Conservation (phyloP, 2,113 vertebrate species). For the Euleptes europaea region DNA sequence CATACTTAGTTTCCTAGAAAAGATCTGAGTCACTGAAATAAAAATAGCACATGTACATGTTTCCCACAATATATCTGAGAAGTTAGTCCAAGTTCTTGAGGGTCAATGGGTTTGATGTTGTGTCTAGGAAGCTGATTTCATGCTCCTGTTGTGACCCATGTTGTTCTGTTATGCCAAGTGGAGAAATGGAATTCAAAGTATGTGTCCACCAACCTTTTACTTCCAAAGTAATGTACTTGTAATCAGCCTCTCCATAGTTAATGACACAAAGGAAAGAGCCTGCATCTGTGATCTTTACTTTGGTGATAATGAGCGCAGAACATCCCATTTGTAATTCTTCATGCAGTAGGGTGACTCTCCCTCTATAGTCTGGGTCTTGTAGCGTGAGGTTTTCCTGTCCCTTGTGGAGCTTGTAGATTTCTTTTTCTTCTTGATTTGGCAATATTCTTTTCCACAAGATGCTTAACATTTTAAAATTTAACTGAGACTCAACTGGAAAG, state of each 20-base stretch:
- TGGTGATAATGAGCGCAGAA: constrained; percentile 76
- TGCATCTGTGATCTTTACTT: constrained; percentile 75
- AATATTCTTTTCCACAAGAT: constrained; percentile 76
- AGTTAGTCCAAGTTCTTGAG: background rate
- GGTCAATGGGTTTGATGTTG: background rate
- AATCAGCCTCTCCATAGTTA: constrained; percentile 73
- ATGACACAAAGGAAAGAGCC: constrained; percentile 84
- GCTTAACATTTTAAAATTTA: constrained; percentile 55
- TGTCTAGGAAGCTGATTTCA: no score
- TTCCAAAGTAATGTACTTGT: constrained; percentile 79
- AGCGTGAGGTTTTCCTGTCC: constrained; percentile 37
- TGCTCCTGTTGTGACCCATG: no score
- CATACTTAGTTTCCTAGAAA: background rate
- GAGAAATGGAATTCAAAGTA: background rate
- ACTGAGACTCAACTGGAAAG: constrained; percentile 66
- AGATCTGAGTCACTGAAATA: background rate
- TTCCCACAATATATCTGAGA: background rate
- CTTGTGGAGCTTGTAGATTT: constrained; percentile 66
- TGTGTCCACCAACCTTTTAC: constrained; percentile 79
- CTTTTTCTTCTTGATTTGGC: constrained; percentile 13
- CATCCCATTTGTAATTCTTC: constrained; percentile 71
- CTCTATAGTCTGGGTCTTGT: constrained; percentile 52
- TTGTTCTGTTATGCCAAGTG: no score
- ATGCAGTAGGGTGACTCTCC: constrained; percentile 69
- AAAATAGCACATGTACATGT: background rate